A percentile compares a stretch with the other conserved stretches of the same genome.
phyloP scores from a whole-genome alignment of 2,113 vertebrate genomes.

The Monopterus albus region DNA sequence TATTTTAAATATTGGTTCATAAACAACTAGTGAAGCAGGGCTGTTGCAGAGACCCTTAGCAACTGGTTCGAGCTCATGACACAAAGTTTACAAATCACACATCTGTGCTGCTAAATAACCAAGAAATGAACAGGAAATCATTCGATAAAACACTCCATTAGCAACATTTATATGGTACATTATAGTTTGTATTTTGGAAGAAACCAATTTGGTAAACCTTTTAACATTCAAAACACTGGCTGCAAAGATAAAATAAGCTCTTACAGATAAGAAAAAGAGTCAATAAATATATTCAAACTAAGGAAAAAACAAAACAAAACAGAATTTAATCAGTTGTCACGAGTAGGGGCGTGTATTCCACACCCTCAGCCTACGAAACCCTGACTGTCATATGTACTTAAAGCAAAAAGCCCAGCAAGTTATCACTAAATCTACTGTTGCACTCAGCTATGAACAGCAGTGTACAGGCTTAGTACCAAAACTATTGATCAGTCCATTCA shows the following conservation, averaged over 20 bases:
- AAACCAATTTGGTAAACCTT: conserved; percentile 59
- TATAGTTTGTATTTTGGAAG: conserved; percentile 45
- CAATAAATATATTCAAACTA: conserved; percentile 44
- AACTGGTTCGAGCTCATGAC: conserved; percentile 21
- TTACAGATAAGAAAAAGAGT: conserved; percentile 11
- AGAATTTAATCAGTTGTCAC: conserved; percentile 18
- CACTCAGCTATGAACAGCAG: conserved; percentile 25
- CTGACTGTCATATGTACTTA: not conserved
- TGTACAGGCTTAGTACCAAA: conserved; percentile 16
- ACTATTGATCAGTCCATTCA: conserved; percentile 8
- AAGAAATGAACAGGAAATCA: conserved; percentile 18
- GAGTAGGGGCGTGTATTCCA: conserved; percentile 13
- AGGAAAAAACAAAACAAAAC: not conserved
- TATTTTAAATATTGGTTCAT: conserved; percentile 43
- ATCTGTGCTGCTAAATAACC: conserved; percentile 40
- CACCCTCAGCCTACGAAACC: conserved; percentile 19
- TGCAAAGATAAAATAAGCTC: conserved; percentile 12
- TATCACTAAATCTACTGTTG: conserved; percentile 21
- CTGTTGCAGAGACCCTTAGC: conserved; percentile 33
- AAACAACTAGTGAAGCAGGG: conserved; percentile 27
- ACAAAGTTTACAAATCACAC: conserved; percentile 48
- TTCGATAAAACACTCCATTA: conserved; percentile 23
- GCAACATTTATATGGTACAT: conserved; percentile 28
- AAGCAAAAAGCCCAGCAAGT: conserved; percentile 1
- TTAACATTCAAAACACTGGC: conserved; percentile 60